A percentile compares a stretch with the other conserved stretches of the same genome.
Conservation (phyloP, 30 jellyfish, hydroid and myxozoan genomes). For the Phacellophora camtschatica region DNA sequence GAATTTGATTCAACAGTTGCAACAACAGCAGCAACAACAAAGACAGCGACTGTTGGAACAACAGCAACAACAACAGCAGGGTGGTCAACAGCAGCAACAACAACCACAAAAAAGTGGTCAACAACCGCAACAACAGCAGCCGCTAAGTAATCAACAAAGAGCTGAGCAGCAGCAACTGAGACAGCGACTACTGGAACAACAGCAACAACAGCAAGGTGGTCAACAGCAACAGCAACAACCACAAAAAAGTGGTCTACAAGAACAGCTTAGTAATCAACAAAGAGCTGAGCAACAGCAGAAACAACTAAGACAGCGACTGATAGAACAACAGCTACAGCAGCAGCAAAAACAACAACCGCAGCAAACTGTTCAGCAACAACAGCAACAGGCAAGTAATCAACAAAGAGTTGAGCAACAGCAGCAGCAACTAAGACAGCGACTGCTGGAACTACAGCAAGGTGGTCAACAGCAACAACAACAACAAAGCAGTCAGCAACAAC, state of each 20-base stretch:
- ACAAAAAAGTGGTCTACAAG: neutral
- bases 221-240: slow-evolving; percentile 12
- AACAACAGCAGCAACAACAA: slow-evolving; percentile 16
- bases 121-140: slow-evolving; percentile 6
- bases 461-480: neutral
- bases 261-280: neutral
- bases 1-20: neutral
- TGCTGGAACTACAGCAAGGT: neutral
- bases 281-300: slow-evolving; percentile 33
- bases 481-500: neutral
- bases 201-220: slow-evolving; percentile 19
- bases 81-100: neutral
- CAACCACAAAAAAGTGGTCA: neutral
- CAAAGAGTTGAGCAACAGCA: neutral
- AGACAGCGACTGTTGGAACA: neutral
- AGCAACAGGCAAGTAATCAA: neutral
- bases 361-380: neutral
- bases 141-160: neutral
- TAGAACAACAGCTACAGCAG: neutral
- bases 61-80: neutral
- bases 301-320: neutral
- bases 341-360: neutral
- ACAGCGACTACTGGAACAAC: neutral
- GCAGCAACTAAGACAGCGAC: neutral
- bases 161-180: neutral